Conservation (phyloP, 2,113 vertebrate genomes). For the Neolamprologus devosi region DNA sequence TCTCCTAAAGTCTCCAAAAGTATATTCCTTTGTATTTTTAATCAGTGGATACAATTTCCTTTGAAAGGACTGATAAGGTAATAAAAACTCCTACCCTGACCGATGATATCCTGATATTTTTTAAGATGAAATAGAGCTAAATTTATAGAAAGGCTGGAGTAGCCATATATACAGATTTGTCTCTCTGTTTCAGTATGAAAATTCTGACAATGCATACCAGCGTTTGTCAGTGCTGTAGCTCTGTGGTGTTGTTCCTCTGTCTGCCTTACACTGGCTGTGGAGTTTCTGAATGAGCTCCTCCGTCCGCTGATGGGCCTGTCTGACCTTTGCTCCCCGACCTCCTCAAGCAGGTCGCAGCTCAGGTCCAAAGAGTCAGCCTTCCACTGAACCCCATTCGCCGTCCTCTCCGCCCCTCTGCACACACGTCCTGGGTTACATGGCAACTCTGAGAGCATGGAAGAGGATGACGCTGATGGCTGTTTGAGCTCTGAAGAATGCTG, state of each 20-base stretch:
- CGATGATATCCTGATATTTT: not conserved
- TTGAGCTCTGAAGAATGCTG: slow-evolving; percentile 55
- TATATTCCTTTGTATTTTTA: not conserved
- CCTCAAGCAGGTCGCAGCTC: slow-evolving; percentile 58
- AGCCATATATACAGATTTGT: not conserved
- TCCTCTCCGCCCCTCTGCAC: slow-evolving; percentile 36
- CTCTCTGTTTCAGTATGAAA: not conserved
- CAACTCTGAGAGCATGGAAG: slow-evolving; percentile 55
- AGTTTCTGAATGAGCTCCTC: slow-evolving; percentile 62
- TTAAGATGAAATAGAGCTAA: not conserved
- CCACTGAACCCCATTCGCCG: slow-evolving; percentile 26
- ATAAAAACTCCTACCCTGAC: not conserved
- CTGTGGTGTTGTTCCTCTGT: slow-evolving; percentile 28
- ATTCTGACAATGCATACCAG: slow-evolving; percentile 11
- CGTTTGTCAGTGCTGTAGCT: not conserved
- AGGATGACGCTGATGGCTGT: slow-evolving; percentile 7
- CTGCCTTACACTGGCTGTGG: not conserved
- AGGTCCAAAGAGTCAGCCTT: slow-evolving; percentile 58
- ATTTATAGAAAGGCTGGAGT: not conserved
- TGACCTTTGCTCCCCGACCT: slow-evolving; percentile 27
- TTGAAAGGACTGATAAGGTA: not conserved
- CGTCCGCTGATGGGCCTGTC: slow-evolving; percentile 75
- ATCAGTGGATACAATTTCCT: fast-evolving
- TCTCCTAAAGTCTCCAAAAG: not conserved
- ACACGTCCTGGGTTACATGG: slow-evolving; percentile 53